phyloP scores from a whole-genome alignment of 2,113 vertebrate species.

The Urocynchramus pylzowi region DNA sequence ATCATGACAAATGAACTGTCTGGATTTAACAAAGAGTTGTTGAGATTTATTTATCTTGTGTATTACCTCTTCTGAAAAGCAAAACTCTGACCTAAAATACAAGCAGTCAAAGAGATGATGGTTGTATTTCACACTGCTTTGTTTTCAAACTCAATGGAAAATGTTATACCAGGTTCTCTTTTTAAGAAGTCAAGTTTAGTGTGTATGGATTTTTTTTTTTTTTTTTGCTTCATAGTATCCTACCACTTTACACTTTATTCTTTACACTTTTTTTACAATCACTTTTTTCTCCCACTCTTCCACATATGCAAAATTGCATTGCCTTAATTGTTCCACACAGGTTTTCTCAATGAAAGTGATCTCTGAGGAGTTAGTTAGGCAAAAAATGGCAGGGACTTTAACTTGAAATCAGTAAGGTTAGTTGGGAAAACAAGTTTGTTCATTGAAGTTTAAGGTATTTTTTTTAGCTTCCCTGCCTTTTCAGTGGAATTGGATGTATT shows the following conservation, averaged over 20 bases:
- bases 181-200: neutral
- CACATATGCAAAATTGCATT: neutral
- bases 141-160: neutral
- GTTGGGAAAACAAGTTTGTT: neutral
- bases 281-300: rapidly evolving
- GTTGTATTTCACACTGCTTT: neutral
- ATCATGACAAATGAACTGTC: rapidly evolving
- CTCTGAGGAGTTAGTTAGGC: neutral
- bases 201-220: neutral
- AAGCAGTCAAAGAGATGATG: too few relatives aligned
- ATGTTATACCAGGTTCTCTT: neutral
- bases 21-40: neutral
- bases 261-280: neutral
- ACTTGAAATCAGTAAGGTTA: neutral
- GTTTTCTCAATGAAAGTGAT: neutral
- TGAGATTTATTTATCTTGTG: neutral
- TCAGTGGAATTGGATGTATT: neutral
- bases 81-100: neutral
- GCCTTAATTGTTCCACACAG: neutral
- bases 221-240: neutral
- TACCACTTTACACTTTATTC: neutral
- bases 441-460: neutral
- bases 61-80: neutral
- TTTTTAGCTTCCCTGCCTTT: neutral
- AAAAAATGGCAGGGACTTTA: neutral